phyloP scores from a whole-genome alignment of 2,888 invertebrate genomes.

The Mimas tiliae region DNA sequence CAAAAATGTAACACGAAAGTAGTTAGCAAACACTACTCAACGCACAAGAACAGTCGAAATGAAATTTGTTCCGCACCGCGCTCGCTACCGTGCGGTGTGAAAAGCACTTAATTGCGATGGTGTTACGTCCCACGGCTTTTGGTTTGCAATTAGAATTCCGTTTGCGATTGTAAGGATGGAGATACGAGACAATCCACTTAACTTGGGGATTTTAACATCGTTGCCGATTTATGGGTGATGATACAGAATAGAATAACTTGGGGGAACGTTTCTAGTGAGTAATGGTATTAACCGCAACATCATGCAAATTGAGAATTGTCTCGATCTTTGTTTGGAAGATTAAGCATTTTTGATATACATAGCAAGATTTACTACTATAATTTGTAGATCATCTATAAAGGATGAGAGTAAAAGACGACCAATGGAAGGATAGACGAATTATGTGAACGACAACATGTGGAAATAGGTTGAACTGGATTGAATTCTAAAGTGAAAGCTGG shows the following conservation, averaged over 20 bases:
- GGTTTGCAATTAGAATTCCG: slow-evolving; percentile 33
- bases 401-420: too few species aligned
- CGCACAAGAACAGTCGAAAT: slow-evolving; percentile 14
- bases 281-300: background rate
- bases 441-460: too few species aligned
- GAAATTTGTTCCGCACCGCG: slow-evolving; percentile 14
- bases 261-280: background rate
- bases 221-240: slow-evolving; percentile 23
- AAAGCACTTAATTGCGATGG: slow-evolving; percentile 24
- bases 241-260: slow-evolving; percentile 6
- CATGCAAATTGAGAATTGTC: background rate
- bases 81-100: slow-evolving; percentile 7
- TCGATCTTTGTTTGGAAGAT: too few species aligned
- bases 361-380: too few species aligned
- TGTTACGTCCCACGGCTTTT: slow-evolving; percentile 20
- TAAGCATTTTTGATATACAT: too few species aligned
- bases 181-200: slow-evolving; percentile 34
- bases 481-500: too few species aligned
- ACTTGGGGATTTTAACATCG: slow-evolving; percentile 26
- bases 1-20: slow-evolving; percentile 10
- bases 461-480: too few species aligned
- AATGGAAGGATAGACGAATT: too few species aligned
- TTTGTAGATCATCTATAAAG: too few species aligned
- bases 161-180: slow-evolving; percentile 48
- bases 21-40: slow-evolving; percentile 3